These are phyloP conservation scores for Geotria australis DNA, from an alignment of 2,797 vertebrate genomes.

Conservation along the genomic window DNA sequence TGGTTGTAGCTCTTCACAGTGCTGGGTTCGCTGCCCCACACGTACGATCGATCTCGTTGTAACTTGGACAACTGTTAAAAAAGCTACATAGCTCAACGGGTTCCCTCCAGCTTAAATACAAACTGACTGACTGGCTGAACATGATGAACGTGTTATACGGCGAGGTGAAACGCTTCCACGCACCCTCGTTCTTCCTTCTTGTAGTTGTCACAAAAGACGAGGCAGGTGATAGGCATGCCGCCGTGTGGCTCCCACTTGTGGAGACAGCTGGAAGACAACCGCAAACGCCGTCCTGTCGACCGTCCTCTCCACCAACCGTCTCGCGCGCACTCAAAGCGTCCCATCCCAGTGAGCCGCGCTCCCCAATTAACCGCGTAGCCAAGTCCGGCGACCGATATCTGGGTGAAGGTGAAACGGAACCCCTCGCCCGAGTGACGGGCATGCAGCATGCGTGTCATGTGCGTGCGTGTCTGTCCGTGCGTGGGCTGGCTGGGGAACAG, in stretches of 20 bases:
- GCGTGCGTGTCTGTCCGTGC: no score
- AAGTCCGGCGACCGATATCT: no score
- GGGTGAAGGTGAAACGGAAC: no score
- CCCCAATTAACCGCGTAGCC: no score
- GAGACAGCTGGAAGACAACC: conserved; percentile 33
- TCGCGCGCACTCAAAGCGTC: no score
- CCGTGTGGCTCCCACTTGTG: conserved; percentile 86
- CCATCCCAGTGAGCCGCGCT: no score
- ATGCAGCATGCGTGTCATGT: no score
- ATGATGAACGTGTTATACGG: no score
- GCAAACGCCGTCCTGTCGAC: no score
- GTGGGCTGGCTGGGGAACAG: no score
- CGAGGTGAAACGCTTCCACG: conserved; percentile 1
- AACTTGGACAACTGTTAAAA: neutral
- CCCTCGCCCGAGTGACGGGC: no score
- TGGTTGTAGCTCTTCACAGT: neutral
- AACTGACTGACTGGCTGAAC: neutral
- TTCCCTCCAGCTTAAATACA: neutral
- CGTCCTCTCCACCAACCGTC: no score
- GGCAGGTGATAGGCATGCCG: conserved; percentile 62
- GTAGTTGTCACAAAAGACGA: conserved; percentile 96
- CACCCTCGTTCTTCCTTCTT: conserved; percentile 95
- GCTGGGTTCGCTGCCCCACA: neutral
- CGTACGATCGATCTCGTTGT: neutral
- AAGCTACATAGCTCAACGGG: neutral